Conservation (phyloP, 1,140 invertebrate species). For the Zaprionus africanus region DNA sequence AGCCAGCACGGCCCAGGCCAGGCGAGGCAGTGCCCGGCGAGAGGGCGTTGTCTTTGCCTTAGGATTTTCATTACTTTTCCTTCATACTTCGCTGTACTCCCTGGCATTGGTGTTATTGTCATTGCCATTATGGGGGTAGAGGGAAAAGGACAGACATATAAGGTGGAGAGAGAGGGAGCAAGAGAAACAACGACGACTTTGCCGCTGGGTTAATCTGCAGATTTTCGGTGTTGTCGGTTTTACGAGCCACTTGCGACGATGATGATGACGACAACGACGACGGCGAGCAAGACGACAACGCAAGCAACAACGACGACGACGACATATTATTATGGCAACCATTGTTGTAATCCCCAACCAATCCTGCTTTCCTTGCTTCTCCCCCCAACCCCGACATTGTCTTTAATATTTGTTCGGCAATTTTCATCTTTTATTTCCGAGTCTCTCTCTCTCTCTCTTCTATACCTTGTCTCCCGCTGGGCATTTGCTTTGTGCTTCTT, state of each 20-base stretch:
- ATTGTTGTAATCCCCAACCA: conserved; percentile 71
- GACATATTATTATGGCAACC: conserved; percentile 79
- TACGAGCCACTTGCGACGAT: conserved; percentile 77
- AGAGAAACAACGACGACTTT: conserved; percentile 34
- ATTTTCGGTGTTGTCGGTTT: conserved; percentile 80
- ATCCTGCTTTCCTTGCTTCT: conserved; percentile 11
- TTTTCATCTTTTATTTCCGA: conserved; percentile 69
- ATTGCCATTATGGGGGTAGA: conserved; percentile 66
- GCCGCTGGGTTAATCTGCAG: conserved; percentile 75
- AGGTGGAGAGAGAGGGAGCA: neutral
- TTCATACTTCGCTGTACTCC: conserved; percentile 14
- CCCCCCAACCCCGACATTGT: conserved; percentile 43
- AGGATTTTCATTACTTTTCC: conserved; percentile 74
- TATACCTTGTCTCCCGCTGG: conserved; percentile 40
- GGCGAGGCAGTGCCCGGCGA: conserved; percentile 3
- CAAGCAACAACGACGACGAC: conserved; percentile 33
- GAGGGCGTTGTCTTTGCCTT: conserved; percentile 45
- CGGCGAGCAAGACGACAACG: conserved; percentile 42
- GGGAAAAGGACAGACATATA: neutral
- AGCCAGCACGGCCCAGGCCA: conserved; percentile 10
- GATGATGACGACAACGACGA: conserved; percentile 39
- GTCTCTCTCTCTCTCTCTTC: neutral
- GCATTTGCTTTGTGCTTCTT: conserved; percentile 38
- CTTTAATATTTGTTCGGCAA: conserved; percentile 76
- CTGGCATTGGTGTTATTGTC: conserved; percentile 71